Evolutionary conservation across 2,797 vertebrate genomes (phyloP).

Genomic region (Propithecus deckenii): DNA sequence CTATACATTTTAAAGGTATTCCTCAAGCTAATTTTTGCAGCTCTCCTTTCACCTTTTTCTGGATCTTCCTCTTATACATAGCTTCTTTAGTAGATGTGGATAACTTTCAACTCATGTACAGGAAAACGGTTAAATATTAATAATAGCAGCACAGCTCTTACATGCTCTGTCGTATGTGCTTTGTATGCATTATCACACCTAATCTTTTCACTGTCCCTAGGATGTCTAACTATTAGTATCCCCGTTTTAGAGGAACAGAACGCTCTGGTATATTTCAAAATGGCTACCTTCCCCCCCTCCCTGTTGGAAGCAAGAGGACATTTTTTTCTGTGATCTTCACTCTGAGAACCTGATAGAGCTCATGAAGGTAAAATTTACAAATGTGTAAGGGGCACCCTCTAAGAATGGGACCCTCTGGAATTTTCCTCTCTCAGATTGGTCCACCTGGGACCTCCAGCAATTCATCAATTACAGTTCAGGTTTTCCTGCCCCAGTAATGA

Average conservation of each 20-base stretch:
- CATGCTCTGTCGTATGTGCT: neutral
- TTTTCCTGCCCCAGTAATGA: neutral
- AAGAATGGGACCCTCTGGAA: neutral
- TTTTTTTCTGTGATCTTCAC: neutral
- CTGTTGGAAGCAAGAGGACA: neutral
- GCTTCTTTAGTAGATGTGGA: neutral
- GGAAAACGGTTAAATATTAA: neutral
- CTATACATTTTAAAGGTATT: neutral
- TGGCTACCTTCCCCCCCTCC: neutral
- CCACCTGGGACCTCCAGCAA: neutral
- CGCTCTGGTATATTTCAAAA: neutral
- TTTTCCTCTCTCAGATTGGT: neutral
- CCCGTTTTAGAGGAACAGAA: neutral
- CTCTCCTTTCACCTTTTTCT: neutral
- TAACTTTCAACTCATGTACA: neutral
- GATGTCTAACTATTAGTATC: neutral
- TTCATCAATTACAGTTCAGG: neutral
- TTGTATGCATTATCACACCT: neutral
- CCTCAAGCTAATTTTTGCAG: neutral
- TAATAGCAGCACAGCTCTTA: neutral
- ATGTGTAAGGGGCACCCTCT: neutral
- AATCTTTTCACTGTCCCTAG: neutral
- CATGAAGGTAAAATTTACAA: neutral
- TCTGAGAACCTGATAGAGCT: neutral
- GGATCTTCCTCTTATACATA: neutral